Base-by-base conservation (phyloP, 2,113 vertebrate genomes). In the Psilopsiagon aurifrons region DNA sequence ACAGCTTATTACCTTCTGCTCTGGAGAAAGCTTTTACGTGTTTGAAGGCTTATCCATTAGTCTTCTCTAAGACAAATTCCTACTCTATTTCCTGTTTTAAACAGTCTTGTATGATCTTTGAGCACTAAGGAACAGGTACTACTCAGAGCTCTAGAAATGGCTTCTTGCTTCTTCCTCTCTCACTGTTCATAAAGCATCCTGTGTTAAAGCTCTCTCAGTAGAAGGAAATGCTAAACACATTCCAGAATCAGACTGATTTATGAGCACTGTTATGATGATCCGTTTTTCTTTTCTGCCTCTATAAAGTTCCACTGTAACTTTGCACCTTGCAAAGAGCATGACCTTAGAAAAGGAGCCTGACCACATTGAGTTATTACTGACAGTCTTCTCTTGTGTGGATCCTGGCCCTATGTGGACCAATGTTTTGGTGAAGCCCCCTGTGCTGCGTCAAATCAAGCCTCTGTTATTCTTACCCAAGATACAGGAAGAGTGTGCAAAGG, bases 401-500 rank as follows among this genome's bases (percentile, higher is more conserved):
- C 39, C 52, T 31, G 33, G 23, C 31, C 22, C 37, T 39, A 49
- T 29, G 25, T 2, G n/a, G 47, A 52, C 25, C 20, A 52, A 60
- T 29, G 31, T 39, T 93, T 44, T 54, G 28, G 31, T n/a, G n/a
- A 81, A 80, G 16, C 3, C 39, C 27, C 13, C 33, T 24, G 57
- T 41, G 73, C 41, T 66, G 22, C 43, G 43, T 41, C 71, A 90
- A 28, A 70, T 0, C 0, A 10, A 86, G 46, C 35, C 29, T 47
- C 22, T 82, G 33, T 27, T 73, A 35, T n/a, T 78, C 98, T 97
- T 96, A 99, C 99, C 99, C 80, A 99, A 96, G 37, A 99, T 97
- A 91, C 99, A 99, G 79, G 98, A 98, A n/a, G 98, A 98, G 94
- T 99, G 98, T 0, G 89, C 94, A 92, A 98, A 97, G n/a, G 98